Evolutionary conservation across 2,888 invertebrate genomes (phyloP), one percentile per base, ranked within the genome.

Genomic region (Piscicola geometra): DNA sequence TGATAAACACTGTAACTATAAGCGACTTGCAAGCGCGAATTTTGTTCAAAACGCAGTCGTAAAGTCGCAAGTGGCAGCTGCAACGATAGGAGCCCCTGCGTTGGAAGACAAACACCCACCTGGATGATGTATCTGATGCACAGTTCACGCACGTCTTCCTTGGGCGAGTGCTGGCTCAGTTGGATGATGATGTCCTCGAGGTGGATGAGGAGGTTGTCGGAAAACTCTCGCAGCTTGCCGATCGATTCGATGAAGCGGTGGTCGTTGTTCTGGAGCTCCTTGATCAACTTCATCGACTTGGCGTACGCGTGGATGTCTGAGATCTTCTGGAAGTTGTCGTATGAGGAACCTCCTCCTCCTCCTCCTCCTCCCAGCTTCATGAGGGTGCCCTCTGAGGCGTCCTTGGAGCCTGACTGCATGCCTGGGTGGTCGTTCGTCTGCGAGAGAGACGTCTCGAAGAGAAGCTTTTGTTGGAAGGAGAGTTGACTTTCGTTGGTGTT

Each of bases 231-330:
- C 56, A 77, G 72, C 66, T 77, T 77, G 41, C 32, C 66, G 35
- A 69, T 35, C 1, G 75, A 69, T 66, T 77, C 77, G 28, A 30
- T 41, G 32, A 76, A 52, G 33, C 75, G 36, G 60, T 76, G 74
- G 33, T 76, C 76, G 30, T 56, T 76, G 30, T 72, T 72, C 70
- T 76, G 76, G 70, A 76, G 36, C 56, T 76, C 72, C 1, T 66
- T 52, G 50, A 76, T 72, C 41, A 76, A 36, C 71, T 71, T 71
- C 1, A 60, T 52, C n/a, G 73, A 56, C 35, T 52, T 52, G 56
- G 73, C 50, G 64, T 73, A 73, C 18, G 73, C 35, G 32, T 73
- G 73, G n/a, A 73, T 73, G 33, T 67, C 33, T 15, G 32, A 56
- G n/a, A 56, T 56, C n/a, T 56, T 56, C n/a, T 56, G 60, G 25